These are phyloP conservation scores for Yponomeuta sedellus DNA, from an alignment of 2,888 invertebrate species.

Conservation along the genomic window DNA sequence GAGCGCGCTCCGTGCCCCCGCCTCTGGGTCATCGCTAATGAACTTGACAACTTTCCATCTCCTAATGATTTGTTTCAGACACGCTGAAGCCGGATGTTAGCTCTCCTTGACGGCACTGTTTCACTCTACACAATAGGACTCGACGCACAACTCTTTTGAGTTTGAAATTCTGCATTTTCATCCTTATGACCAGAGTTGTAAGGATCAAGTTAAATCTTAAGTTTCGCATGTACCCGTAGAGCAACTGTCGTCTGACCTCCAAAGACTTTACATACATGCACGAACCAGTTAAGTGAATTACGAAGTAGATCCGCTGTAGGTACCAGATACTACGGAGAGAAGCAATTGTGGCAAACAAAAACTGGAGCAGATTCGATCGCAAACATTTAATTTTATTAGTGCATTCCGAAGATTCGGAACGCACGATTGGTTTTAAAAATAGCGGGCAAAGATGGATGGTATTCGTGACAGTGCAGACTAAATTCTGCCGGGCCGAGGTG, in stretches of 20 bases:
- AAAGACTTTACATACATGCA: conserved; percentile 15
- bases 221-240: background rate
- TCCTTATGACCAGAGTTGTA: background rate
- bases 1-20: conserved; percentile 27
- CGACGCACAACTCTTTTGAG: background rate
- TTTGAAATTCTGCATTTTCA: background rate
- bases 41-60: conserved; percentile 11
- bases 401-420: background rate
- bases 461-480: conserved; percentile 31
- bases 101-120: background rate
- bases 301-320: conserved; percentile 18
- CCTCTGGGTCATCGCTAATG: conserved; percentile 15
- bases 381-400: background rate
- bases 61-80: conserved; percentile 7
- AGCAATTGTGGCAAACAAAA: background rate
- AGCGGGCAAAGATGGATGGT: conserved; percentile 21
- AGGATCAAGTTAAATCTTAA: background rate
- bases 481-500: conserved; percentile 47
- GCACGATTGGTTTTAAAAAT: background rate
- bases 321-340: background rate
- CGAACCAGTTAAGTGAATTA: background rate
- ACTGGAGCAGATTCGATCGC: background rate
- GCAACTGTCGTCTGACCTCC: conserved; percentile 16
- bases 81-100: background rate
- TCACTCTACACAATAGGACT: background rate